A percentile compares a stretch with the other conserved stretches of the same genome.
Conservation (phyloP, 2,888 invertebrate genomes). For the Scaeva pyrastri region DNA sequence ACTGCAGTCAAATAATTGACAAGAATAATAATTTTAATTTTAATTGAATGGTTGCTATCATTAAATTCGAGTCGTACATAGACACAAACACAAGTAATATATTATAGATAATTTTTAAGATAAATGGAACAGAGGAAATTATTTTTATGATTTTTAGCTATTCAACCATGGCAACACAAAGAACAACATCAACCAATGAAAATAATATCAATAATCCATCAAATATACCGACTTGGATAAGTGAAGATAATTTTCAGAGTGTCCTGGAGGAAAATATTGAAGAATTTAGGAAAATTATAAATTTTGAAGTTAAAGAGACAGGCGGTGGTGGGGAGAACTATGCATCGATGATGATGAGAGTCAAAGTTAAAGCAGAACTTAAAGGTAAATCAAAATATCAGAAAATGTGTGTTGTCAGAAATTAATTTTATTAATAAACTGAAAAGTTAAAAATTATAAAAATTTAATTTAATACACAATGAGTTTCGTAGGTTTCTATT, state of each 20-base stretch:
- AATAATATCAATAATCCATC: not conserved
- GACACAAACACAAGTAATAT: too few species aligned
- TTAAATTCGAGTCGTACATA: too few species aligned
- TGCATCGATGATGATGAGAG: conserved; percentile 79
- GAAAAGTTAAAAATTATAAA: not conserved
- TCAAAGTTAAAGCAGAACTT: conserved; percentile 77
- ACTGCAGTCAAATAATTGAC: too few species aligned
- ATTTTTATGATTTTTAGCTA: not conserved
- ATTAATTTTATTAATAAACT: too few species aligned
- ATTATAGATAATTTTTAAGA: too few species aligned
- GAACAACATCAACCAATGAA: not conserved
- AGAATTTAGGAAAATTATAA: conserved; percentile 75
- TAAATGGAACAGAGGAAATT: too few species aligned
- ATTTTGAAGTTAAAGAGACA: conserved; percentile 77
- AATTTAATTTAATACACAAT: too few species aligned
- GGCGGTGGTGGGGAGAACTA: conserved; percentile 80
- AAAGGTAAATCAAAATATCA: conserved; percentile 76
- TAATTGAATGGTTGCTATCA: too few species aligned
- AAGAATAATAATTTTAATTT: too few species aligned
- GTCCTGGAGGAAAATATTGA: conserved; percentile 77
- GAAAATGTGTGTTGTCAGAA: too few species aligned
- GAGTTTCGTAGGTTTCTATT: too few species aligned
- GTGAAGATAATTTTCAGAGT: conserved; percentile 76
- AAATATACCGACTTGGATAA: conserved; percentile 65
- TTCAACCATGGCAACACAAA: conserved; percentile 24